phyloP scores from a whole-genome alignment of 1,140 invertebrate genomes.

The Danaus melanippus region DNA sequence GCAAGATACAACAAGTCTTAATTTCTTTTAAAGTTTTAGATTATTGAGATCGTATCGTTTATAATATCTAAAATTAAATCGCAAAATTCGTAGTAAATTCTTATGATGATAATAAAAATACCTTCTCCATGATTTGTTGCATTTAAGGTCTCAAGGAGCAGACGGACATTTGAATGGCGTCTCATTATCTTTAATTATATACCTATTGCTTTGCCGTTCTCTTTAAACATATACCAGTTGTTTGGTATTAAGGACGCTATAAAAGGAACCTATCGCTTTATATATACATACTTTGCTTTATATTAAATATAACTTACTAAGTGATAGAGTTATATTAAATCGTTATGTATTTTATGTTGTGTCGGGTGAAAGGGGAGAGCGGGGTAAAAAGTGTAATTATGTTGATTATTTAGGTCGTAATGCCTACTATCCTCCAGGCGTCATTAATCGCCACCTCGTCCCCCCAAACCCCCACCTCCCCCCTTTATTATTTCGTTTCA shows the following conservation, averaged over 20 bases:
- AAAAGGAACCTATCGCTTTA: no score
- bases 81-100: no score
- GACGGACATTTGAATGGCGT: conserved; percentile 66
- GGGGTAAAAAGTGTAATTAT: conserved; percentile 71
- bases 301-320: no score
- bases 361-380: conserved; percentile 37
- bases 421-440: conserved; percentile 53
- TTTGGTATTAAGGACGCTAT: neutral
- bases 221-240: conserved; percentile 9
- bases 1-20: no score
- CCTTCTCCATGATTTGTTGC: conserved; percentile 19
- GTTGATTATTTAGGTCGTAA: conserved; percentile 71
- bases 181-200: conserved; percentile 71
- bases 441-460: conserved; percentile 56
- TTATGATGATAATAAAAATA: conserved; percentile 7
- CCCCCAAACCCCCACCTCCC: conserved; percentile 32
- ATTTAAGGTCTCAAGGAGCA: conserved; percentile 30
- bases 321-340: no score
- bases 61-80: conserved; percentile 1
- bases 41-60: neutral
- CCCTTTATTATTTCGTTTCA: conserved; percentile 71
- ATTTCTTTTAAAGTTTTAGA: no score
- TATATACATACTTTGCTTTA: no score
- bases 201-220: conserved; percentile 44
- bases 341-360: no score